A percentile compares a stretch with the other conserved stretches of the same genome.
phyloP scores from a whole-genome alignment of 2,797 vertebrate genomes.

The Mustela erminea region DNA sequence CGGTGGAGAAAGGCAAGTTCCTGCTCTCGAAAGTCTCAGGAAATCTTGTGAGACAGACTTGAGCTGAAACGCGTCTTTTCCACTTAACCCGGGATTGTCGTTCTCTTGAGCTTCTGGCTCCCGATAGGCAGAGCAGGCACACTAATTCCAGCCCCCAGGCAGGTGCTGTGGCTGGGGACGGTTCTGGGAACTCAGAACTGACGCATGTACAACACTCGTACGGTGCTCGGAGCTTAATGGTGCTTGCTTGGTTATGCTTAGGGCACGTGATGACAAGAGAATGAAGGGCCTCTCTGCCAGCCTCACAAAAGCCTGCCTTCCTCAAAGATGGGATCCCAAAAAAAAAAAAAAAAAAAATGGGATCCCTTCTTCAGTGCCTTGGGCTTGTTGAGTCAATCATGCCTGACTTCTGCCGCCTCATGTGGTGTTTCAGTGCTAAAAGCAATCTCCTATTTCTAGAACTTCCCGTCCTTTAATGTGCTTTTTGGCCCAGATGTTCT shows the following conservation, averaged over 20 bases:
- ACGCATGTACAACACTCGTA: background rate
- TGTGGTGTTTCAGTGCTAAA: conserved; percentile 76
- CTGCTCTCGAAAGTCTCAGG: background rate
- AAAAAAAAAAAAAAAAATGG: too few relatives aligned
- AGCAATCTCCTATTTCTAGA: conserved; percentile 84
- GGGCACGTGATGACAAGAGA: background rate
- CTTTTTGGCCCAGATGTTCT: conserved; percentile 80
- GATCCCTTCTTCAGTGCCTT: conserved; percentile 54
- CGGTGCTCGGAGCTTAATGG: background rate
- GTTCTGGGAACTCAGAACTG: background rate
- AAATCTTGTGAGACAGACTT: background rate
- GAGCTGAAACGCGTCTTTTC: background rate
- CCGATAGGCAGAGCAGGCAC: background rate
- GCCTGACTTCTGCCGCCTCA: background rate
- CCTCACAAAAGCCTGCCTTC: conserved; percentile 70
- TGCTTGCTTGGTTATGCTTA: background rate
- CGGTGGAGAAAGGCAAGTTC: background rate
- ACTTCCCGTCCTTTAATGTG: conserved; percentile 79
- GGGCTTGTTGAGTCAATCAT: conserved; percentile 71
- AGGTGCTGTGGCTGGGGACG: background rate
- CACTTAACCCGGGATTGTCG: background rate
- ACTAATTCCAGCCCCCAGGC: accelerated
- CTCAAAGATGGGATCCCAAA: background rate
- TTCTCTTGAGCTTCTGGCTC: background rate
- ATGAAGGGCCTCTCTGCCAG: background rate